Percentiles rank a stretch among this genome's conserved stretches.
Evolutionary conservation across 2,113 vertebrate species (phyloP).

Genomic region (Macrotis lagotis): DNA sequence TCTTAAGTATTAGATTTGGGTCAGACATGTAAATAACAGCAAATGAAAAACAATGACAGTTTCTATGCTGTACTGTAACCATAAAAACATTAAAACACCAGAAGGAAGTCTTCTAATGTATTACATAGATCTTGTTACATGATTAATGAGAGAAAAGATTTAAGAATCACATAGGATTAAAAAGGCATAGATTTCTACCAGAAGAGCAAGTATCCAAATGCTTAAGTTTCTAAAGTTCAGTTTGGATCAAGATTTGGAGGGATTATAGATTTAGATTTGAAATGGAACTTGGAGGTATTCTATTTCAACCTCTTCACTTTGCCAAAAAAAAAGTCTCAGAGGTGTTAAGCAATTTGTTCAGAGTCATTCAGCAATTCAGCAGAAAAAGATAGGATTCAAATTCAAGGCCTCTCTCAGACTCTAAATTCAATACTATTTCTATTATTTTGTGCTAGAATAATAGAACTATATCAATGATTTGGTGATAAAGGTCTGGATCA

Average conservation of each 20-base stretch:
- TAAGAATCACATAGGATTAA: not conserved
- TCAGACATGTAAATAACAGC: no score
- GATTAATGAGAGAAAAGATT: not conserved
- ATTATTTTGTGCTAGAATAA: not conserved
- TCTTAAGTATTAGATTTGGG: no score
- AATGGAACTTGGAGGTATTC: not conserved
- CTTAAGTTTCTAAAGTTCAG: not conserved
- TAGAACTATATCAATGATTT: not conserved
- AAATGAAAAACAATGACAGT: no score
- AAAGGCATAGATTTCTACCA: not conserved
- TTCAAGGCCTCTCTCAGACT: not conserved
- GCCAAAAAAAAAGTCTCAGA: not conserved
- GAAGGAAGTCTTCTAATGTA: not conserved
- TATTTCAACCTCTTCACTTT: not conserved
- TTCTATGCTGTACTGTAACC: no score
- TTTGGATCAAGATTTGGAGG: not conserved
- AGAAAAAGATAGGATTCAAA: not conserved
- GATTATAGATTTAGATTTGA: not conserved
- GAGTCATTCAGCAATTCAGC: not conserved
- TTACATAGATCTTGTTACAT: not conserved
- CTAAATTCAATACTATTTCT: not conserved
- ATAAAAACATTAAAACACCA: not conserved
- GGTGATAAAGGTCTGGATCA: not conserved
- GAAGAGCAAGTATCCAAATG: not conserved
- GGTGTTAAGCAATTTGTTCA: not conserved